Evolutionary conservation across 1,140 invertebrate genomes (phyloP), one percentile per base, ranked within the genome.

Genomic region (Contarinia nasturtii): DNA sequence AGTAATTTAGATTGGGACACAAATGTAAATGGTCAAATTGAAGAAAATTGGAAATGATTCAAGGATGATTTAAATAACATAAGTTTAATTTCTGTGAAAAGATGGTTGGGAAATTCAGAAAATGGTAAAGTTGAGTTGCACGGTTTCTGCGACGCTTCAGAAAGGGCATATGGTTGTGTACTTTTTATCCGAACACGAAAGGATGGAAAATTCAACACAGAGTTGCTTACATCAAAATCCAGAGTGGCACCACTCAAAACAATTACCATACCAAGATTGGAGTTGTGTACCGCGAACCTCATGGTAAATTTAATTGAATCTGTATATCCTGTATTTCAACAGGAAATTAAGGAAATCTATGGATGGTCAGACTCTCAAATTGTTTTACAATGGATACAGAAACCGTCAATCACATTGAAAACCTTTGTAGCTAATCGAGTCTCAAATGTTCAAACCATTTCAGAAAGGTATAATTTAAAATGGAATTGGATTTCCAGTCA

Each of bases 71-170:
- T 65, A 3, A 15, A 38, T 2, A 11, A 46, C 1, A 38, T 58
- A 7, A 21, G 48, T 7, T 34, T 52, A 15, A 40, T 57, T 33
- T 33, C 14, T 20, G 51, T 59, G 8, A 50, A 46, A 2, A 42
- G 55, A 41, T 51, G 48, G 44, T 40, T 47, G 11, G 7, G 41
- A 17, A 42, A 21, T 34, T 19, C 33, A 19, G 37, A 7, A 18
- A 37, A 46, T 10, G 4, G 3, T 7, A 3, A 7, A 10, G 36
- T 56, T 2, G 48, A 58, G 36, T 19, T 61, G 33, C 56, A 55
- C 41, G 60, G 48, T 10, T 69, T 67, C 52, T 57, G 54, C 45
- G 66, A 68, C 51, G 56, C 61, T 2, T 60, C 55, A 1, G 51
- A 59, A 48, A 33, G 44, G 14, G 63, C 56, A 2, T 69, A 63